A percentile compares a stretch with the other conserved stretches of the same genome.
Conservation (phyloP, 2,888 invertebrate species). For the Alsophila aescularia region DNA sequence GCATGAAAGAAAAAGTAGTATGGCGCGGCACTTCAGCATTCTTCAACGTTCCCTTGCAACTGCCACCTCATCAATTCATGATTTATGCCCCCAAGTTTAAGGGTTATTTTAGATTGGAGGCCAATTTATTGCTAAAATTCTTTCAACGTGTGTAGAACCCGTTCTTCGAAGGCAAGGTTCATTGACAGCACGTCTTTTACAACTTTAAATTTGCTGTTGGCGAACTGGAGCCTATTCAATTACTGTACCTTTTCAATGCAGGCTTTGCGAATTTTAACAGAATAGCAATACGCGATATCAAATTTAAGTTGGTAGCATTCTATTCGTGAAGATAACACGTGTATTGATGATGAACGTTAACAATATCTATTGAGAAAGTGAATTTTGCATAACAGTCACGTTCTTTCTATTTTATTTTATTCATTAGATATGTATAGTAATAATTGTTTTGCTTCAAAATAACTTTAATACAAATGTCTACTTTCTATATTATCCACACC, state of each 20-base stretch:
- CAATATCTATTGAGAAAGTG: no score
- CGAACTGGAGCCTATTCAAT: not conserved
- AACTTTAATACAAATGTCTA: no score
- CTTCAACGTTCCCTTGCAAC: not conserved
- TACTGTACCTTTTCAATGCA: not conserved
- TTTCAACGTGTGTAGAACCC: slow-evolving; percentile 41
- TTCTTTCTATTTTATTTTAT: no score
- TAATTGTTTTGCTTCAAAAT: no score
- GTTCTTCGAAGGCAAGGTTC: slow-evolving; percentile 43
- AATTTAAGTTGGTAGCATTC: no score
- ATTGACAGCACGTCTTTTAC: slow-evolving; percentile 35
- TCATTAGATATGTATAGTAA: no score
- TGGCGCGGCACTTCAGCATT: not conserved
- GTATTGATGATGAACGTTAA: no score
- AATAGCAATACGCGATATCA: no score
- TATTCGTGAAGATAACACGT: no score
- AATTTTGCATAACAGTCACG: no score
- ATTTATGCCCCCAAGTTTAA: not conserved
- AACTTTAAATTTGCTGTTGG: not conserved
- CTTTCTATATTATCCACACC: no score
- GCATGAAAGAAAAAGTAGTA: not conserved
- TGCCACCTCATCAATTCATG: not conserved
- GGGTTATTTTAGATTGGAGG: slow-evolving; percentile 6
- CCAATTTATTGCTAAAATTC: slow-evolving; percentile 38
- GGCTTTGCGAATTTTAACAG: no score